phyloP scores from a whole-genome alignment of 2,113 vertebrate genomes.

The Ameiurus melas region DNA sequence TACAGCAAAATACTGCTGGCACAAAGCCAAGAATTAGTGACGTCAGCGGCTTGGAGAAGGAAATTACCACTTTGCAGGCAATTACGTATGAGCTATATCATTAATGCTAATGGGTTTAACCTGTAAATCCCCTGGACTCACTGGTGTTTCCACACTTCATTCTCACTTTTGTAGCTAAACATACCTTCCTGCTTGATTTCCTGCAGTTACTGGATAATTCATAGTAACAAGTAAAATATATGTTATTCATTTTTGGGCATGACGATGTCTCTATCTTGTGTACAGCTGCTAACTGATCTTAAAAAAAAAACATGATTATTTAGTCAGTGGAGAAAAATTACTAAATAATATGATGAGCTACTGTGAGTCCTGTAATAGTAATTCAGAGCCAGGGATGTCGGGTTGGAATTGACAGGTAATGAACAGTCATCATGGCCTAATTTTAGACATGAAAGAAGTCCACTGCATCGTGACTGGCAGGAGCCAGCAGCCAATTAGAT shows the following conservation, averaged over 20 bases:
- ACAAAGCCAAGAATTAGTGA: constrained; percentile 1
- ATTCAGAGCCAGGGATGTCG: neutral
- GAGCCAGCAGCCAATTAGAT: constrained; percentile 15
- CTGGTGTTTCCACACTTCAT: constrained; percentile 2
- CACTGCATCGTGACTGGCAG: neutral
- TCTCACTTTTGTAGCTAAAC: constrained; percentile 4
- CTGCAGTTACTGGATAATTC: neutral
- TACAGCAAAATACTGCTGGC: neutral
- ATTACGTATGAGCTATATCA: constrained; percentile 6
- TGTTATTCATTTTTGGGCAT: neutral
- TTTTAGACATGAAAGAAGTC: constrained; percentile 1
- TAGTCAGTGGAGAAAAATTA: neutral
- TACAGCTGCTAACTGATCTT: neutral
- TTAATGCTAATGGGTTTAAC: constrained; percentile 12
- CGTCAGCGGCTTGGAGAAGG: neutral
- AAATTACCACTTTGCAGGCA: constrained; percentile 28
- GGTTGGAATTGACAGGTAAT: neutral
- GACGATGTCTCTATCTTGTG: neutral
- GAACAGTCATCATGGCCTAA: neutral
- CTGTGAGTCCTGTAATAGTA: neutral
- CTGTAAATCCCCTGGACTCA: neutral
- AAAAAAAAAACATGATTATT: neutral
- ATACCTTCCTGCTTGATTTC: neutral
- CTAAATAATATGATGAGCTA: neutral
- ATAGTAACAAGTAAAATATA: neutral